Base-by-base conservation (phyloP, 53 echinoderm and acorn worm species). In the Antedon mediterranea region DNA sequence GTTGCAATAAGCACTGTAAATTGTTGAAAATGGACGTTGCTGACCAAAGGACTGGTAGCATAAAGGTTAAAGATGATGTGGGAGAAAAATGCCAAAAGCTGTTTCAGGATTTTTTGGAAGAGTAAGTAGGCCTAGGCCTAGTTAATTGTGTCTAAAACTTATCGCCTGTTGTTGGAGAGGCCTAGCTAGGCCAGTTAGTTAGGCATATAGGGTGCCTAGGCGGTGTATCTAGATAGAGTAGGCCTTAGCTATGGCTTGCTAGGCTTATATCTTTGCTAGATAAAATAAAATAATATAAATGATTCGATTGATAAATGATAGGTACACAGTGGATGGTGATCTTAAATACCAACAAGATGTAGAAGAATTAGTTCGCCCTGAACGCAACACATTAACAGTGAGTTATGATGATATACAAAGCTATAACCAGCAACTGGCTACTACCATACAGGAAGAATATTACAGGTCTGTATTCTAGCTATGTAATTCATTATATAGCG, bases 31-130 rank as follows among this genome's bases (percentile, higher is more conserved):
- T 95, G 97, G 97, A 95, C 88, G 97, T 95, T 72, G 97, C 91
- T 72, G 97, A 95, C 82, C 97, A 95, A 77, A 81, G 97, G 75
- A 92, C 89, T 18, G 97, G 97, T 34, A 81, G 85, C 42, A 87
- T 87, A 37, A 91, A 95, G 79, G 97, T 95, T 15, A 95, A 91
- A 80, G 97, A 95, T 79, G 97, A 88, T 74, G 86, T 91, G 20
- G 89, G 91, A n/a, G 97, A 95, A 75, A 91, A 87, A 73, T 92
- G 97, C 76, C 97, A 95, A 82, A 95, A 92, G 83, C 73, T 95
- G 34, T 95, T 95, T 75, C 97, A 95, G 82, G 91, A 95, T 71
- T 95, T 95, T 86, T 72, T 95, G 11, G 97, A 95, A 76, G 97
- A 95, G 97, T 95, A 81, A 95, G 91, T 85, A 32, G 78, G n/a